Percentiles rank a stretch among this genome's conserved stretches.
These are phyloP conservation scores for Lysiphlebus fabarum DNA, from an alignment of 1,140 invertebrate species.

Conservation along the genomic window DNA sequence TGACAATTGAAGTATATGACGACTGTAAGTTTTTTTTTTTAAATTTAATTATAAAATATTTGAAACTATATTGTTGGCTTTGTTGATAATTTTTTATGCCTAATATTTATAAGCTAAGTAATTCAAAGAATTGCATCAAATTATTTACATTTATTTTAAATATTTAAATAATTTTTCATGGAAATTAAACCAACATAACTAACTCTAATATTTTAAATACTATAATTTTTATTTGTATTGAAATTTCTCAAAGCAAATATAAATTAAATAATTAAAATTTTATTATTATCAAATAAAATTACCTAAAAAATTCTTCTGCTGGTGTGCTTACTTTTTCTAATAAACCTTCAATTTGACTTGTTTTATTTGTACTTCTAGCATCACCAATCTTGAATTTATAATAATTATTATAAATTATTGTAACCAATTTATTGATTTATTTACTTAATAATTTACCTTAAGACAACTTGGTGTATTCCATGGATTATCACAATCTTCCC, in stretches of 20 bases:
- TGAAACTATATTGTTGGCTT: too few species aligned
- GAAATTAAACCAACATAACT: too few species aligned
- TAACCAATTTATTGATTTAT: too few species aligned
- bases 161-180: too few species aligned
- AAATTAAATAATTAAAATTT: too few species aligned
- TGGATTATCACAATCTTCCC: constrained; percentile 79
- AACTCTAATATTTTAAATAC: too few species aligned
- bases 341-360: constrained; percentile 35
- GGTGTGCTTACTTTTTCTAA: constrained; percentile 59
- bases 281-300: constrained; percentile 56
- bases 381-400: constrained; percentile 22
- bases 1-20: constrained; percentile 67
- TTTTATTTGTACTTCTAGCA: constrained; percentile 35
- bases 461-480: constrained; percentile 83
- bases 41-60: constrained; percentile 3
- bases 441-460: too few species aligned
- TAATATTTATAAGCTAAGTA: too few species aligned
- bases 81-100: not conserved
- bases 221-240: too few species aligned
- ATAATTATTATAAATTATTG: not conserved
- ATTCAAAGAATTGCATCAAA: too few species aligned
- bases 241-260: too few species aligned
- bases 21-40: constrained; percentile 56
- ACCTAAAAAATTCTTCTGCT: constrained; percentile 85
- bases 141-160: too few species aligned